Conservation (phyloP, 2,113 vertebrate species). For the Apaloderma vittatum region DNA sequence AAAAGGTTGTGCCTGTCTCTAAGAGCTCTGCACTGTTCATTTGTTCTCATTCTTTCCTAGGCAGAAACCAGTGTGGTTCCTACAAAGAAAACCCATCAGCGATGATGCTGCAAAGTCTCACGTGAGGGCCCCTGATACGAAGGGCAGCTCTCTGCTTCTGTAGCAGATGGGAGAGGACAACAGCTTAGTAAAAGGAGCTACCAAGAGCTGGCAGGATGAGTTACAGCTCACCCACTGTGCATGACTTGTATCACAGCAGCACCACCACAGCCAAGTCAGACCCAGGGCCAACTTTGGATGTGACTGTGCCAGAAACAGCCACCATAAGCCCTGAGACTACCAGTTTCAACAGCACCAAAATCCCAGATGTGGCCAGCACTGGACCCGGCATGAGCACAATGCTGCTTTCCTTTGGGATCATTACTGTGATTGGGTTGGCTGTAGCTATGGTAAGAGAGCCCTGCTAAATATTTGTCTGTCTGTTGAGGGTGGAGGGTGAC, state of each 20-base stretch:
- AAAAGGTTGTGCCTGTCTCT: not conserved
- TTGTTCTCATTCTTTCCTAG: constrained; percentile 6
- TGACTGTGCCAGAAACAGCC: constrained; percentile 73
- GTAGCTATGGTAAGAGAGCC: constrained; percentile 90
- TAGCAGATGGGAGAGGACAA: constrained; percentile 30
- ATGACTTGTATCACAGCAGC: constrained; percentile 56
- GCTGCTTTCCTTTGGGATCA: constrained; percentile 93
- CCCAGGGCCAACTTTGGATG: constrained; percentile 61
- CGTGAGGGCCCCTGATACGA: not conserved
- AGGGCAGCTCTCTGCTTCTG: not conserved
- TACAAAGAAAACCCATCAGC: not conserved
- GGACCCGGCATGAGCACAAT: constrained; percentile 86
- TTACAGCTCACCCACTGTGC: constrained; percentile 67
- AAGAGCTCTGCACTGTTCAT: not conserved
- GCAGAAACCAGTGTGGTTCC: not conserved
- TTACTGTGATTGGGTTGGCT: constrained; percentile 92
- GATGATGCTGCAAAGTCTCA: not conserved
- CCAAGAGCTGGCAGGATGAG: constrained; percentile 64
- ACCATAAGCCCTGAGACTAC: constrained; percentile 85
- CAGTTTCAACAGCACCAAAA: constrained; percentile 88
- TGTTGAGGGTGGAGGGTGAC: not conserved
- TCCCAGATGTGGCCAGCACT: constrained; percentile 78
- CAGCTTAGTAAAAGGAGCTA: not conserved
- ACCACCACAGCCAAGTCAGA: constrained; percentile 20
- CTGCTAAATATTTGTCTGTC: not conserved